Conservation (phyloP, 2,888 invertebrate species). For the Acleris sparsana region DNA sequence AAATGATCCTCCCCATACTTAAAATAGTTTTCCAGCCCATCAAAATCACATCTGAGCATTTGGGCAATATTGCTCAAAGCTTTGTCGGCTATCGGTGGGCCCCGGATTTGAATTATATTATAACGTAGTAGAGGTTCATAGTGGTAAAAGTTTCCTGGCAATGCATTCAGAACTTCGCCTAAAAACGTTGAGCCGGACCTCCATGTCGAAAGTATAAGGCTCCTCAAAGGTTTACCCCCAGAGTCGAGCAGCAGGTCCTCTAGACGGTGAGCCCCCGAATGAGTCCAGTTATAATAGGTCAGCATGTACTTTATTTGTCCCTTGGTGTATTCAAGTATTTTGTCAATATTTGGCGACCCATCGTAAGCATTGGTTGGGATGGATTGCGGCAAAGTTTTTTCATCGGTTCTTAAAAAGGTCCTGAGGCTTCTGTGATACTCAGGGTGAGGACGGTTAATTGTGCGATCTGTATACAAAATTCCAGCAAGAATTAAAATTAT, state of each 20-base stretch:
- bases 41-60: slow-evolving; percentile 90
- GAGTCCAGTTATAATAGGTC: slow-evolving; percentile 65
- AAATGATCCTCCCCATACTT: slow-evolving; percentile 89
- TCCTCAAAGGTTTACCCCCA: slow-evolving; percentile 89
- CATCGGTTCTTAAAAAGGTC: slow-evolving; percentile 86
- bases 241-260: slow-evolving; percentile 87
- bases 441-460: slow-evolving; percentile 73
- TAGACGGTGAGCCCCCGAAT: slow-evolving; percentile 78
- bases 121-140: slow-evolving; percentile 94
- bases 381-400: slow-evolving; percentile 55
- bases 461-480: slow-evolving; percentile 82
- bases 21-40: slow-evolving; percentile 89
- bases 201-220: slow-evolving; percentile 94
- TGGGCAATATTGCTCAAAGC: slow-evolving; percentile 88
- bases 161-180: slow-evolving; percentile 91
- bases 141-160: slow-evolving; percentile 94
- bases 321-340: slow-evolving; percentile 67
- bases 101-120: slow-evolving; percentile 91
- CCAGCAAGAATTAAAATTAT: slow-evolving; percentile 80
- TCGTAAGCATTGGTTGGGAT: slow-evolving; percentile 69
- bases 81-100: slow-evolving; percentile 86
- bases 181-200: slow-evolving; percentile 95
- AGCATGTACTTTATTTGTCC: slow-evolving; percentile 69
- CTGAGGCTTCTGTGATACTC: slow-evolving; percentile 72
- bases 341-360: slow-evolving; percentile 66